phyloP scores from a whole-genome alignment of 2,888 invertebrate species.

The Hanleya hanleyi region DNA sequence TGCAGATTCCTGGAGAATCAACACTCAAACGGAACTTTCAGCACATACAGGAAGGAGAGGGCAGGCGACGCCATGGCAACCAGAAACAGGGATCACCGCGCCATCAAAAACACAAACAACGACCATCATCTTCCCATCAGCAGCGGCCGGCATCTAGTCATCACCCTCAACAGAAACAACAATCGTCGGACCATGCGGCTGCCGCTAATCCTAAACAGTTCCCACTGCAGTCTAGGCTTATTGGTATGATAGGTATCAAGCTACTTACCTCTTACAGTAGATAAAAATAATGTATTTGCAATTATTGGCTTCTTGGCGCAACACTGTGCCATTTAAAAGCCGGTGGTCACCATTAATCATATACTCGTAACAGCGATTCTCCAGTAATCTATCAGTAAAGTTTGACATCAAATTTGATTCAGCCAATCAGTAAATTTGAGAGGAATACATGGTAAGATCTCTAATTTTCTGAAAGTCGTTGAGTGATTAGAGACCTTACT shows the following conservation, averaged over 20 bases:
- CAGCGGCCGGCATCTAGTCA: not conserved
- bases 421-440: too few relatives aligned
- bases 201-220: conserved; percentile 37
- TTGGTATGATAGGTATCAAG: conserved; percentile 37
- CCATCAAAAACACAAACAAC: conserved; percentile 7
- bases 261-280: too few relatives aligned
- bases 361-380: too few relatives aligned
- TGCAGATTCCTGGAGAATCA: conserved; percentile 92
- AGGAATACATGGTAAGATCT: too few relatives aligned
- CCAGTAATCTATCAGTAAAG: too few relatives aligned
- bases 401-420: too few relatives aligned
- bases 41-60: conserved; percentile 84
- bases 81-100: conserved; percentile 4
- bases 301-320: too few relatives aligned
- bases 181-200: conserved; percentile 14
- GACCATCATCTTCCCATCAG: not conserved
- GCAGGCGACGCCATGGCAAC: conserved; percentile 46
- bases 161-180: conserved; percentile 20
- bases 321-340: too few relatives aligned
- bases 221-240: conserved; percentile 48
- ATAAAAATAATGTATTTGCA: too few relatives aligned
- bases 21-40: conserved; percentile 98
- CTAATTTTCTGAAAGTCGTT: too few relatives aligned
- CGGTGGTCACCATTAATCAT: too few relatives aligned
- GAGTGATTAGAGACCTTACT: too few relatives aligned